Evolutionary conservation across 2,113 vertebrate species (phyloP).

Genomic region (Condylura cristata): DNA sequence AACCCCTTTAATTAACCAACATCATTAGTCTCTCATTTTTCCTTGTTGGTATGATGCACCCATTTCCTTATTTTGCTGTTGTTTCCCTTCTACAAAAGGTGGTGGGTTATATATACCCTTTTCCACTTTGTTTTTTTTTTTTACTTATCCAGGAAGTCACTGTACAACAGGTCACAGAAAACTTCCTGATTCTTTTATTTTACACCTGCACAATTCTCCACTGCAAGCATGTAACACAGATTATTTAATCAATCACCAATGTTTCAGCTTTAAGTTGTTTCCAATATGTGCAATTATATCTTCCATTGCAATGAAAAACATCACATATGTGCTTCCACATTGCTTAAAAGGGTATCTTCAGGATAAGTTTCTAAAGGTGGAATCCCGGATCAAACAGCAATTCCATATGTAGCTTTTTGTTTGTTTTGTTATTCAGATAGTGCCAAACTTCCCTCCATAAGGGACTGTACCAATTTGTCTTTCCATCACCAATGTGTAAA

Average conservation of each 20-base stretch:
- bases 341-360: neutral
- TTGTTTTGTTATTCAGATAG: neutral
- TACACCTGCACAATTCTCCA: neutral
- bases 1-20: neutral
- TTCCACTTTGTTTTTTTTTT: neutral
- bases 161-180: neutral
- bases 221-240: neutral
- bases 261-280: neutral
- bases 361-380: slow-evolving; percentile 4
- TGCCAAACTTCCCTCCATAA: neutral
- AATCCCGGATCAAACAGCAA: neutral
- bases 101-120: neutral
- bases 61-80: neutral
- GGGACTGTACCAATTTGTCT: neutral
- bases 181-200: neutral
- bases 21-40: neutral
- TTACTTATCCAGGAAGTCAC: neutral
- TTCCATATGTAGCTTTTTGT: neutral
- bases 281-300: neutral
- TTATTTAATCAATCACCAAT: neutral
- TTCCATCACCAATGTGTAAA: neutral
- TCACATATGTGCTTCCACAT: neutral
- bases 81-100: neutral
- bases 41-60: neutral
- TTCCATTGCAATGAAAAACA: neutral